A percentile compares a stretch with the other conserved stretches of the same genome.
phyloP scores from a whole-genome alignment of 2,113 vertebrate genomes.

The Columba livia region DNA sequence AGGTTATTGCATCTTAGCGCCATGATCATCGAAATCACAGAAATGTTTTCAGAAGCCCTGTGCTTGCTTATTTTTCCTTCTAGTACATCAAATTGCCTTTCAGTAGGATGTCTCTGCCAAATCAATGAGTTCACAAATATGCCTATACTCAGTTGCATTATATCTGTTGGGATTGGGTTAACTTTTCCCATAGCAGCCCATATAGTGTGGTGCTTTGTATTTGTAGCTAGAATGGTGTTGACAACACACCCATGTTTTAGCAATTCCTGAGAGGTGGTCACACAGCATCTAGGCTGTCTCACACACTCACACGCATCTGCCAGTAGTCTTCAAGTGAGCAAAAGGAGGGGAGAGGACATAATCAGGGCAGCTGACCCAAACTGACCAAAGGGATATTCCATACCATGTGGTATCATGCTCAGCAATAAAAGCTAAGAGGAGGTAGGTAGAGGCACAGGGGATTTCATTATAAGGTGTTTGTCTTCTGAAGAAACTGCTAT shows the following conservation, averaged over 20 bases:
- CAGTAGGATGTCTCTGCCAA: neutral
- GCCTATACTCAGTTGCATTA: neutral
- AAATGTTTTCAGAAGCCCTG: neutral
- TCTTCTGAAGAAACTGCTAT: neutral
- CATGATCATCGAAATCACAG: neutral
- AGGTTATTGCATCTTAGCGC: neutral
- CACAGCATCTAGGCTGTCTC: neutral
- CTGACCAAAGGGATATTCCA: neutral
- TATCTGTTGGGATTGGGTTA: neutral
- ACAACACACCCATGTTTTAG: neutral
- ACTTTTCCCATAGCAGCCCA: neutral
- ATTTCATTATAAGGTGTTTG: neutral
- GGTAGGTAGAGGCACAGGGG: neutral
- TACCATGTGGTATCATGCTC: neutral
- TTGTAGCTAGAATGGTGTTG: neutral
- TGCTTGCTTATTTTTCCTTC: neutral
- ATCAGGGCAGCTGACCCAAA: neutral
- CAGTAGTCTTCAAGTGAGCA: accelerated
- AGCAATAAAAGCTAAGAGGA: neutral
- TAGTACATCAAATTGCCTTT: neutral
- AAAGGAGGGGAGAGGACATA: neutral
- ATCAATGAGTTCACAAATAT: neutral
- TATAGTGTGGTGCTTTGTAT: neutral
- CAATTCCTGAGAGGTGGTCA: neutral
- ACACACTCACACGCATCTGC: accelerated